Evolutionary conservation across 2,888 invertebrate genomes (phyloP).

Genomic region (Drosophila setosimentum): DNA sequence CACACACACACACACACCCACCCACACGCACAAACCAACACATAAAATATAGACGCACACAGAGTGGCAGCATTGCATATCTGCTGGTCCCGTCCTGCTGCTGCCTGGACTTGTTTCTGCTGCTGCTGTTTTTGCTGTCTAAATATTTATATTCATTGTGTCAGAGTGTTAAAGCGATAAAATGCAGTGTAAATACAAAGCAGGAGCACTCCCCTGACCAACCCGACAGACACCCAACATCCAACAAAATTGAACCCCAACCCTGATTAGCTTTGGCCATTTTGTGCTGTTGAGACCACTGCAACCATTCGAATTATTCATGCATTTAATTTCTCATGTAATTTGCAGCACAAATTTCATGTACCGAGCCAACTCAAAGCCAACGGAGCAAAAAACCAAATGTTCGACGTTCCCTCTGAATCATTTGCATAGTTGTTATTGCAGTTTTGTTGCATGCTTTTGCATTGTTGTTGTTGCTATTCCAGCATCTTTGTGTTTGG

Average conservation of each 20-base stretch:
- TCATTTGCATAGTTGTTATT: constrained; percentile 51
- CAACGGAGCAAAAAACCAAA: constrained; percentile 70
- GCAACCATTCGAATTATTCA: constrained; percentile 81
- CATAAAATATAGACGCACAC: constrained; percentile 7
- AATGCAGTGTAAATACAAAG: constrained; percentile 80
- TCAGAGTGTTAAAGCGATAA: constrained; percentile 81
- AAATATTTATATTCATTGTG: constrained; percentile 81
- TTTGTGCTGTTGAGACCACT: constrained; percentile 71
- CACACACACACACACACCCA: constrained; percentile 32
- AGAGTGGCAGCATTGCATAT: constrained; percentile 41
- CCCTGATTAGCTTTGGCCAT: constrained; percentile 65
- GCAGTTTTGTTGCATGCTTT: constrained; percentile 5
- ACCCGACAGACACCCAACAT: not conserved
- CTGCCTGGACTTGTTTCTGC: constrained; percentile 44
- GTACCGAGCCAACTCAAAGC: constrained; percentile 54
- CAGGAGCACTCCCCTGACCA: constrained; percentile 36
- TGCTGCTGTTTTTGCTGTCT: constrained; percentile 81
- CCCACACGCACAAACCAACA: constrained; percentile 7
- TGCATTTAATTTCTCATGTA: constrained; percentile 80
- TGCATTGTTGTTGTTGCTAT: not conserved
- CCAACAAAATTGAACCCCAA: constrained; percentile 2
- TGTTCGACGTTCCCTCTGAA: constrained; percentile 67
- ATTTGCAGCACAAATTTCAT: constrained; percentile 76
- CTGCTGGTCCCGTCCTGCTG: constrained; percentile 70
- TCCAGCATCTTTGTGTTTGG: constrained; percentile 27